Evolutionary conservation across 2,888 invertebrate species (phyloP).

Genomic region (Habrosyne pyritoides): DNA sequence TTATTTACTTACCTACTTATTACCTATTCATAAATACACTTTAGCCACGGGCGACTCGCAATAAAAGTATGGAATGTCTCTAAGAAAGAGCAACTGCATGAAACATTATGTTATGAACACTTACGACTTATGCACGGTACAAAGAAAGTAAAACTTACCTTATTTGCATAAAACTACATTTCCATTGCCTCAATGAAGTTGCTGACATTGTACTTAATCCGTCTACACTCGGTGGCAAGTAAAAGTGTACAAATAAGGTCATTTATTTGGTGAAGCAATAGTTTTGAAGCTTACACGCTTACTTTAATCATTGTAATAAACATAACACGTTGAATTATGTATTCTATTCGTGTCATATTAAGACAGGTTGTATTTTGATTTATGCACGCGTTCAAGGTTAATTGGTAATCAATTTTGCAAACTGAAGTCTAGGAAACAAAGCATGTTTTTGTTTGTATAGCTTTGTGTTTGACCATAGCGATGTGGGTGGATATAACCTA

Average conservation of each 20-base stretch:
- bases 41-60: background rate
- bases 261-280: conserved; percentile 3
- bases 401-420: background rate
- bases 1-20: background rate
- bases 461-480: no score
- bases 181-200: conserved; percentile 21
- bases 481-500: no score
- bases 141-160: conserved; percentile 55
- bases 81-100: background rate
- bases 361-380: background rate
- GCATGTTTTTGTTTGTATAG: no score
- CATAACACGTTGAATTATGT: background rate
- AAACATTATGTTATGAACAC: background rate
- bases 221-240: conserved; percentile 32
- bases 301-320: conserved; percentile 16
- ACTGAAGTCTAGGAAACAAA: no score
- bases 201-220: conserved; percentile 56
- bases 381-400: background rate
- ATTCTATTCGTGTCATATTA: background rate
- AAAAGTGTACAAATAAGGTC: conserved; percentile 32
- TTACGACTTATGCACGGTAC: conserved; percentile 23
- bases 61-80: background rate
- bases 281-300: background rate
- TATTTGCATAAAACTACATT: conserved; percentile 48
- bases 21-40: background rate